Evolutionary conservation across 2,797 vertebrate species (phyloP), one percentile per base, ranked within the genome.

Genomic region (Manis javanica): DNA sequence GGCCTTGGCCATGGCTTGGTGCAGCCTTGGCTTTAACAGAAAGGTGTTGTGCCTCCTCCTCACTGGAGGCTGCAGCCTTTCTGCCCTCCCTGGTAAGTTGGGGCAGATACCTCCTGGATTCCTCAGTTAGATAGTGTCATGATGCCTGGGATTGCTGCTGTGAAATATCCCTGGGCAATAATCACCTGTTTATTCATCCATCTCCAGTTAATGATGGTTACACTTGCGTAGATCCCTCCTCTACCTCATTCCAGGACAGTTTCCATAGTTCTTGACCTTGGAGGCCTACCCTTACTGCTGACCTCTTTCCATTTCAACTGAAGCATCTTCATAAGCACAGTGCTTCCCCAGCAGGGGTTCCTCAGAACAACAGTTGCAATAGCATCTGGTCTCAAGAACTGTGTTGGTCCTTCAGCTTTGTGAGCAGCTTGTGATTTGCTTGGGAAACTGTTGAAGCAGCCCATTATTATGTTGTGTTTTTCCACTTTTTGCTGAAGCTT

Each of bases 201-300:
- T 71, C 42, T 12, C 31, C 5, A 4, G 8, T 34, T n/a, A 53
- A 31, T 0, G 0, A 21, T 29, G 0, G 2, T 66, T 53, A n/a
- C 15, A 1, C 34, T 9, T 14, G 13, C 23, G 19, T 24, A 23
- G 69, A 2, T 55, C 31, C 37, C 8, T 31, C 63, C 39, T 55
- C 51, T 3, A 2, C 18, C 5, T 16, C 74, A 57, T 19, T 91
- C 55, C 23, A 3, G 37, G 31, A 57, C 1, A 26, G 2, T 51
- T 14, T 23, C 21, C 42, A 0, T 59, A 1, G 8, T 24, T 86
- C 82, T 87, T 79, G 42, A 74, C 34, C 68, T 95, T 1, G 9
- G 61, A 84, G 51, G 7, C 24, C 39, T 31, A 6, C 31, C 53
- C 37, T 72, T 53, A 10, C 11, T 1, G 12, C 1, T 1, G 26